Base-by-base conservation (phyloP, 2,797 vertebrate genomes). In the Lutjanus campechanus region DNA sequence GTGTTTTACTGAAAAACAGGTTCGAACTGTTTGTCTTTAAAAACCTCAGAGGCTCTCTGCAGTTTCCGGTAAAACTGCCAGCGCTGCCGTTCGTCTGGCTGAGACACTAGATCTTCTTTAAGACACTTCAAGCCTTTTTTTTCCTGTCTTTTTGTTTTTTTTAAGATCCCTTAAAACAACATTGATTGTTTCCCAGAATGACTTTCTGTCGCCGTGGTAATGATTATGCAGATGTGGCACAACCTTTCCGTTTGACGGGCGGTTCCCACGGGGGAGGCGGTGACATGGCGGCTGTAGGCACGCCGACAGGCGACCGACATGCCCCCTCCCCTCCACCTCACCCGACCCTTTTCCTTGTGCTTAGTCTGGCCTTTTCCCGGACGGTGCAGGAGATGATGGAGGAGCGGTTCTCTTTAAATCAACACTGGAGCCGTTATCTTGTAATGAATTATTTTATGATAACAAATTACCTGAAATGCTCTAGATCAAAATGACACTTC, bases 211-310 rank as follows among this genome's bases (percentile, higher is more conserved):
- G 74, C 61, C 55, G 88, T 19, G 50, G 77, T 94, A 95, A 95
- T 88, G 94, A 95, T 95, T 95, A 94, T 95, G 94, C 93, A 94
- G 91, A 93, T 93, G 92, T 73, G 88, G 84, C 91, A 86, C 93
- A 94, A 94, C 94, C 94, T 95, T 95, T 95, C 87, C 79, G 77
- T 93, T 93, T 94, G 93, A 94, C 81, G 85, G 89, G 83, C 86
- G 29, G 81, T 67, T 93, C 89, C 90, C 91, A 80, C 59, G 70
- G 85, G 90, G 85, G 55, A 36, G 59, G 58, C 11, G 75, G 87
- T 90, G 89, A 91, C 92, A 90, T 29, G 47, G 70, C 58, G 44
- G 80, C 76, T 71, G 84, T 56, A 77, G 74, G 86, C 85, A 71
- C 60, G 66, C 20, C 82, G 90, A 92, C 92, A 92, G 83, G 81